Percentiles rank a stretch among this genome's conserved stretches.
phyloP scores from a whole-genome alignment of 2,888 invertebrate species.

The Euzophera pinguis region DNA sequence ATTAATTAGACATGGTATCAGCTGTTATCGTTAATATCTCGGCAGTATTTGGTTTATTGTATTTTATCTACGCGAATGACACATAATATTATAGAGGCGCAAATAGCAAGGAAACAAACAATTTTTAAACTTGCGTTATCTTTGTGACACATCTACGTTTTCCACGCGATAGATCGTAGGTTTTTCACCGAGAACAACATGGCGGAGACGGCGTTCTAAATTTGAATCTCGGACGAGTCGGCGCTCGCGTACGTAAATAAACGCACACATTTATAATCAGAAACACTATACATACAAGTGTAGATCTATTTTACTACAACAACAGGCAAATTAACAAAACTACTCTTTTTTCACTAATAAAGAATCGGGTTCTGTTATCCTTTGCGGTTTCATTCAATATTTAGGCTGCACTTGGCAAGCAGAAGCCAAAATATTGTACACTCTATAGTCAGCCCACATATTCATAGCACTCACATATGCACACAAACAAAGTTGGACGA shows the following conservation, averaged over 20 bases:
- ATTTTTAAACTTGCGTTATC: slow-evolving; percentile 22
- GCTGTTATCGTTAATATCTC: not conserved
- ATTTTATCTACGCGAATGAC: not conserved
- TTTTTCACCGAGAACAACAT: slow-evolving; percentile 78
- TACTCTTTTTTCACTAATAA: not conserved
- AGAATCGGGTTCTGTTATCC: not conserved
- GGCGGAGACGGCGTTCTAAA: slow-evolving; percentile 79
- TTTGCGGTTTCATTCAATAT: not conserved
- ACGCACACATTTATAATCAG: slow-evolving; percentile 77
- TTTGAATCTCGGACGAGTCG: slow-evolving; percentile 80
- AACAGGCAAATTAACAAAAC: slow-evolving; percentile 44
- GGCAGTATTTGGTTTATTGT: not conserved
- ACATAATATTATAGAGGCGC: not conserved
- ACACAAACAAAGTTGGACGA: slow-evolving; percentile 67
- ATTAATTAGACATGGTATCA: too few species aligned
- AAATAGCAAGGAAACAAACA: not conserved
- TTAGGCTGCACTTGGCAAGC: slow-evolving; percentile 27
- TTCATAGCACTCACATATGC: slow-evolving; percentile 43
- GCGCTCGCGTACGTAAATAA: slow-evolving; percentile 80
- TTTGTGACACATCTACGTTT: slow-evolving; percentile 55
- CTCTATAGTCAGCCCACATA: slow-evolving; percentile 38
- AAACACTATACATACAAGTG: slow-evolving; percentile 75
- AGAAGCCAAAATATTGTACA: slow-evolving; percentile 35
- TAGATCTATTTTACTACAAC: slow-evolving; percentile 35
- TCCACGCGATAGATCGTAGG: slow-evolving; percentile 67